Evolutionary conservation across 2,797 vertebrate species (phyloP), one percentile per base, ranked within the genome.

Genomic region (Sebastes hubbsi): DNA sequence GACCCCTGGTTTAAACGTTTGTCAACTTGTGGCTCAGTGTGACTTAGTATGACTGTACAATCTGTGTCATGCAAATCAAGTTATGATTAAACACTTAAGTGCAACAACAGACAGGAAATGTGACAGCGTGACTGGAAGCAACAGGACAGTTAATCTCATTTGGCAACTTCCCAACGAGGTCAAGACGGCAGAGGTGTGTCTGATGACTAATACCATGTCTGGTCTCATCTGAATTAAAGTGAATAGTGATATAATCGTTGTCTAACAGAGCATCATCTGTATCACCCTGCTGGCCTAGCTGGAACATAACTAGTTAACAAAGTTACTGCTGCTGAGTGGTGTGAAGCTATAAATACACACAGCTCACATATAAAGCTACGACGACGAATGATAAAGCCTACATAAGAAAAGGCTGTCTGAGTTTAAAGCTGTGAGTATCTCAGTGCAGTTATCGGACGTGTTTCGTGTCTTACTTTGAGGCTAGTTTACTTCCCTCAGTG

Each of bases 401-500:
- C 0, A 3, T 5, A 5, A 20, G 4, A 24, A 24, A 30, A 14
- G 12, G 0, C 0, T 0, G 5, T 20, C 32, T 5, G 24, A 9
- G 7, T 13, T 18, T 1, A n/a, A 27, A 0, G 1, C 1, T 32
- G 1, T 27, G 4, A 1, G 4, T 18, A 32, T 4, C 24, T 22
- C 32, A 30, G 1, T 11, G 54, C 11, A 38, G 13, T 38, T 14
- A 38, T 38, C 36, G 36, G 36, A 38, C 36, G 1, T 38, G 13
- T 38, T 38, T 38, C 36, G 36, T 38, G 36, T 38, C 36, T 38
- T 14, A 14, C 36, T 38, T 14, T 38, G 13, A 38, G 12, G 36
- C 36, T 38, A 38, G 36, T 38, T 38, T 72, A 92, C 91, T 92
- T 94, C 89, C 88, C 80, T 55, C 63, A 63, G 11, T 66, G 42